These are phyloP conservation scores for Epistrophe grossulariae DNA, from an alignment of 2,888 invertebrate genomes.

Conservation along the genomic window DNA sequence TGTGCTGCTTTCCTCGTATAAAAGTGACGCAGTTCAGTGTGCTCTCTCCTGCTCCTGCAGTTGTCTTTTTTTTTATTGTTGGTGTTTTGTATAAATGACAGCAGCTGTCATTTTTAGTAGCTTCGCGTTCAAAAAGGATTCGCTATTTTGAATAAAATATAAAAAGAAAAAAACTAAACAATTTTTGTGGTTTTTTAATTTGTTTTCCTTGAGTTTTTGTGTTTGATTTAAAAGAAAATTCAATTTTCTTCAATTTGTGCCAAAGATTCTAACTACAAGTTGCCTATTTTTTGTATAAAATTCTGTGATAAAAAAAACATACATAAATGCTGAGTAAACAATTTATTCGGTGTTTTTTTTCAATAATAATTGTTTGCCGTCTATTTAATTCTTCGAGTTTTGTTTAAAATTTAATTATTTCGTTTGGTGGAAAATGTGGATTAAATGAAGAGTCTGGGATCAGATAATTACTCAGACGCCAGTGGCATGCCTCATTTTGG, in stretches of 20 bases:
- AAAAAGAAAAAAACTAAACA: constrained; percentile 13
- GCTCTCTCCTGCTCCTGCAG: constrained; percentile 46
- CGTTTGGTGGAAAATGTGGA: constrained; percentile 56
- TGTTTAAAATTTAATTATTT: constrained; percentile 28
- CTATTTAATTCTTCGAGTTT: constrained; percentile 12
- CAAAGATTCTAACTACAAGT: constrained; percentile 60
- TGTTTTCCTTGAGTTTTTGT: constrained; percentile 58
- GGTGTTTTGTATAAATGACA: constrained; percentile 77
- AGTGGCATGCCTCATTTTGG: constrained; percentile 83
- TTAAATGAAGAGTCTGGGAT: constrained; percentile 77
- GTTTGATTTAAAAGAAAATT: constrained; percentile 33
- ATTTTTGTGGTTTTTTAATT: constrained; percentile 57
- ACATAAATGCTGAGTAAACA: constrained; percentile 62
- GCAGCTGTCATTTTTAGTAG: constrained; percentile 77
- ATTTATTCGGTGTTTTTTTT: constrained; percentile 40
- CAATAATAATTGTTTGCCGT: constrained; percentile 4
- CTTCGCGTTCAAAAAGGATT: constrained; percentile 72
- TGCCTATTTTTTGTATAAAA: background rate
- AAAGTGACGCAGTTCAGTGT: constrained; percentile 69
- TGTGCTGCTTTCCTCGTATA: constrained; percentile 1
- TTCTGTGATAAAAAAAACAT: constrained; percentile 67
- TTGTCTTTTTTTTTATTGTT: constrained; percentile 39
- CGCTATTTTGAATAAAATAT: constrained; percentile 35
- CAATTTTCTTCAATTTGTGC: constrained; percentile 54
- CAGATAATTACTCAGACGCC: constrained; percentile 77